Evolutionary conservation across 2,113 vertebrate genomes (phyloP), one percentile per base, ranked within the genome.

Genomic region (Choloepus hoffmanni): DNA sequence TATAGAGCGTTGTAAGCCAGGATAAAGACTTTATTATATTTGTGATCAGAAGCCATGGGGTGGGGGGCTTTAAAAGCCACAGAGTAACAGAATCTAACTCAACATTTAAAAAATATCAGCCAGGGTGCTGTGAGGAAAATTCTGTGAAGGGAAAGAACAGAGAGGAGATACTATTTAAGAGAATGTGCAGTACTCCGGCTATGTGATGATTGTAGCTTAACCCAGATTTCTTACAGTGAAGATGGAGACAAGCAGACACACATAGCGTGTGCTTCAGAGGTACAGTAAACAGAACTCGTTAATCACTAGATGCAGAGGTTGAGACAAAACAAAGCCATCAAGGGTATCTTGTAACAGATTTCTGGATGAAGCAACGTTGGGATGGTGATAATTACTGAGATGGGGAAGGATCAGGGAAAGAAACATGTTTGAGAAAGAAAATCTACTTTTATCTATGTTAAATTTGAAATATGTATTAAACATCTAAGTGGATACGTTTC

Each of bases 111-210:
- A 10, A 73, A 36, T 48, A 3, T 4, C 3, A 13, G 73, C 4
- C 24, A 7, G 53, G 73, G 30, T 16, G 16, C 16, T 8, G 16
- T 86, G 48, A n/a, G 12, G 58, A 48, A 19, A 63, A 24, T 0
- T 18, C 26, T 2, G 18, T 7, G 23, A 4, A 8, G 33, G 45
- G 30, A 13, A 0, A 23, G 53, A 33, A 45, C 8, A 3, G 0
- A 8, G 79, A 48, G 24, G 12, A 77, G 28, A 8, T 48, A 67
- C 23, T 30, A 2, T 2, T 19, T 10, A 55, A 18, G 30, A 53
- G 7, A 50, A 16, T 1, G 0, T 1, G 2, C 3, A 13, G 26
- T 2, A 14, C 14, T 23, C 45, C 55, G 0, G 16, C 60, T 14
- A 1, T 2, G 6, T 7, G n/a, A 43, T 2, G 6, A 15, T 72